Evolutionary conservation across 2,113 vertebrate species (phyloP), one percentile per base, ranked within the genome.

Genomic region (Butorides virescens): DNA sequence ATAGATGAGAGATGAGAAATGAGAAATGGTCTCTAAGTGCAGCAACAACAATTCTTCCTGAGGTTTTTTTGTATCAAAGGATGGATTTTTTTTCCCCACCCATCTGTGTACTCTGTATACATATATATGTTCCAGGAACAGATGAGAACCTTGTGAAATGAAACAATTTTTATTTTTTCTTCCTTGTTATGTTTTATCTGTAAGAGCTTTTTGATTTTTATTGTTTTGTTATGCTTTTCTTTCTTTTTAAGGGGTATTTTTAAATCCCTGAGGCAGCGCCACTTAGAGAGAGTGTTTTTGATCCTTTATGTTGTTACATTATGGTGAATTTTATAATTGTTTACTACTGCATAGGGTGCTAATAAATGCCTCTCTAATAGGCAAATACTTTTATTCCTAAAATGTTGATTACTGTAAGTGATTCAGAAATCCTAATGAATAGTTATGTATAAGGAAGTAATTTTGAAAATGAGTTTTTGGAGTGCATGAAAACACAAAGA

Each of bases 381-480:
- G 42, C 2, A 4, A 90, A 92, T 71, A 88, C 20, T 86, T 96
- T 61, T 79, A 66, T 86, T 86, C 34, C 66, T 92, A 80, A 95
- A 90, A 77, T 58, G 50, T 83, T 0, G 5, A 67, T 93, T 83
- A 90, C 46, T 66, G 29, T 65, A 89, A 96, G 47, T 93, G 81
- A 92, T 77, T 90, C 74, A 79, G 87, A 85, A 90, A 88, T 91
- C 66, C 36, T 90, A 88, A 94, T 83, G 58, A 86, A 86, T 79
- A 87, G 46, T 61, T 82, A 73, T 39, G 32, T 44, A 50, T 77
- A 71, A 86, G 34, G 42, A 92, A 93, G 63, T 71, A 66, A 95
- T 94, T 93, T 92, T 91, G 52, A 77, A 94, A 94, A 92, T 80
- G 21, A 83, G 27, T 25, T 78, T 88, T 86, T 88, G 72, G 42